Base-by-base conservation (phyloP, 2,888 invertebrate genomes). In the Lissocephala sabroskyi region DNA sequence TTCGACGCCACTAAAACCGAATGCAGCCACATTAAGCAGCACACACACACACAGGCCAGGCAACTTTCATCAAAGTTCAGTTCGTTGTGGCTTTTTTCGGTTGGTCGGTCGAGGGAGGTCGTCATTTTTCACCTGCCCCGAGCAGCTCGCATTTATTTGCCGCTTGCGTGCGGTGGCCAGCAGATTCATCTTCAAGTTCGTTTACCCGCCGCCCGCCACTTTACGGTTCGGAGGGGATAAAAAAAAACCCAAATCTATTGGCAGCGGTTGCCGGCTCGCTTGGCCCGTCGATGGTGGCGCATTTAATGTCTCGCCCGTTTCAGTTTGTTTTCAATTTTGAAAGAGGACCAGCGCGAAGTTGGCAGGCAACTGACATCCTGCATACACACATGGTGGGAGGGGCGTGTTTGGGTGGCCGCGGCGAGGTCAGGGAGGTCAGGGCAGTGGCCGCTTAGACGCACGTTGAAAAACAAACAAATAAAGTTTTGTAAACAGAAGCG, bases 21-120 rank as follows among this genome's bases (percentile, higher is more conserved):
- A 62, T 53, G 49, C 39, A 50, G 59, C 73, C 65, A 47, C 65
- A 64, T 54, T 74, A 65, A 70, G 51, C 60, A 57, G 63, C 45
- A 29, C 45, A 39, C 37, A 23, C 23, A 23, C 23, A 23, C 7
- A n/a, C 32, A 10, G 17, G 10, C 9, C 33, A 48, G 29, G 42
- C 43, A 44, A 58, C 42, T 56, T 58, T 46, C 16, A 44, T 41
- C 52, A 53, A 41, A 45, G 45, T 48, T 53, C 19, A 39, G 18
- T 28, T 11, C 45, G 44, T 52, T 51, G 55, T 30, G 40, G 41
- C 62, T 54, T 59, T 57, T 45, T 36, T 42, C 43, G 30, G 41
- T 44, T 44, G 28, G 28, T 28, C 35, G 41, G 35, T n/a, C 42
- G 30, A 23, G 23, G 29, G 23, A n/a, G 18, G 37, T 40, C 46